Percentiles rank a stretch among this genome's conserved stretches.
These are phyloP conservation scores for Ophthalmolycus amberensis DNA, from an alignment of 2,113 vertebrate species.

Conservation along the genomic window DNA sequence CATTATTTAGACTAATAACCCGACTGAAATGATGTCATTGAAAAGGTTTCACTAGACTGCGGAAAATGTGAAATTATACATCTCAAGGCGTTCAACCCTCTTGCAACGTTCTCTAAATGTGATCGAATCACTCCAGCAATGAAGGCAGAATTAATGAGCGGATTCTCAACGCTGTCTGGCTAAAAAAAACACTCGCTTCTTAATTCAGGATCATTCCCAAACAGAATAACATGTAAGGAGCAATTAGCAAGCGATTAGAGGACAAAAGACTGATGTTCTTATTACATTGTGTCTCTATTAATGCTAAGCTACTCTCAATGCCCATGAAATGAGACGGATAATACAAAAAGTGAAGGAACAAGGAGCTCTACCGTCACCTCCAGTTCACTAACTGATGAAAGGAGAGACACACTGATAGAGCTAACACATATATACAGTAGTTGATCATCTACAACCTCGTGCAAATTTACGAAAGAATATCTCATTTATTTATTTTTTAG, in stretches of 20 bases:
- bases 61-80: constrained; percentile 28
- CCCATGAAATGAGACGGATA: neutral
- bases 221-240: constrained; percentile 9
- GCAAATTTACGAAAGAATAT: neutral
- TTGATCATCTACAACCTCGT: constrained; percentile 8
- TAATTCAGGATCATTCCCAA: constrained; percentile 22
- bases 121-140: constrained; percentile 32
- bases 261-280: neutral
- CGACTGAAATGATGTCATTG: constrained; percentile 39
- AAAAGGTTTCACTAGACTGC: constrained; percentile 31
- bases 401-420: neutral
- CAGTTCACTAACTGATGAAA: neutral
- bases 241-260: constrained; percentile 20
- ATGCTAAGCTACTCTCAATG: neutral
- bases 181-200: constrained; percentile 6
- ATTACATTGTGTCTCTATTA: neutral
- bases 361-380: neutral
- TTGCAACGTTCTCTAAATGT: constrained; percentile 17
- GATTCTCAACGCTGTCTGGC: constrained; percentile 11
- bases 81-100: constrained; percentile 40
- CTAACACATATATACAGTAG: neutral
- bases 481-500: neutral
- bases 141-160: constrained; percentile 61
- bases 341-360: neutral
- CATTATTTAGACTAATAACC: constrained; percentile 56